phyloP scores from a whole-genome alignment of 1,140 invertebrate species.

The Drosophila saltans region DNA sequence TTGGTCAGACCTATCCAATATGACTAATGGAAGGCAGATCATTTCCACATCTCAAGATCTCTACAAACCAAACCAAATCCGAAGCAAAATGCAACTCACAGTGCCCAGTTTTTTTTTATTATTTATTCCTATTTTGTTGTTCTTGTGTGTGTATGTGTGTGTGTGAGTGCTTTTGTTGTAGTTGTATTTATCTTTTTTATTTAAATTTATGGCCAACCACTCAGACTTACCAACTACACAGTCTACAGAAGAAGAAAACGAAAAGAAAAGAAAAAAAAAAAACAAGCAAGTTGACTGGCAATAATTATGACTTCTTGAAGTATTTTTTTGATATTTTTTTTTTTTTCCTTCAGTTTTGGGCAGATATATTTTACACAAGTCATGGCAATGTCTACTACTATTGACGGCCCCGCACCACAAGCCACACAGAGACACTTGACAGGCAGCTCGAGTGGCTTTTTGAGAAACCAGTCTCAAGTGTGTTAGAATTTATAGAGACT shows the following conservation, averaged over 20 bases:
- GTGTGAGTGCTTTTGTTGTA: constrained; percentile 26
- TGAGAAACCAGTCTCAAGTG: constrained; percentile 79
- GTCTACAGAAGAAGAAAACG: constrained; percentile 17
- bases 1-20: constrained; percentile 41
- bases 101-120: constrained; percentile 17
- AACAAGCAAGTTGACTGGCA: constrained; percentile 67
- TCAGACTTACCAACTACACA: constrained; percentile 26
- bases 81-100: constrained; percentile 32
- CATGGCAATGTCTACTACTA: constrained; percentile 59
- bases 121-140: constrained; percentile 1
- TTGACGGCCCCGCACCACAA: constrained; percentile 51
- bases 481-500: constrained; percentile 67
- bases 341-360: constrained; percentile 15
- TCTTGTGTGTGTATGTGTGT: background rate
- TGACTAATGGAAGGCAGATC: constrained; percentile 46
- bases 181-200: constrained; percentile 57
- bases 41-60: constrained; percentile 46
- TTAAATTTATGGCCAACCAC: constrained; percentile 49
- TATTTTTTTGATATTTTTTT: constrained; percentile 31
- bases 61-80: constrained; percentile 12
- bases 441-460: constrained; percentile 75
- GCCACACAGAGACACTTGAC: constrained; percentile 69
- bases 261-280: constrained; percentile 13
- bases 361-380: constrained; percentile 70
- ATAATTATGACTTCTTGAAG: constrained; percentile 79